These are phyloP conservation scores for Lordiphosa collinella DNA, from an alignment of 1,140 invertebrate genomes.

Conservation along the genomic window DNA sequence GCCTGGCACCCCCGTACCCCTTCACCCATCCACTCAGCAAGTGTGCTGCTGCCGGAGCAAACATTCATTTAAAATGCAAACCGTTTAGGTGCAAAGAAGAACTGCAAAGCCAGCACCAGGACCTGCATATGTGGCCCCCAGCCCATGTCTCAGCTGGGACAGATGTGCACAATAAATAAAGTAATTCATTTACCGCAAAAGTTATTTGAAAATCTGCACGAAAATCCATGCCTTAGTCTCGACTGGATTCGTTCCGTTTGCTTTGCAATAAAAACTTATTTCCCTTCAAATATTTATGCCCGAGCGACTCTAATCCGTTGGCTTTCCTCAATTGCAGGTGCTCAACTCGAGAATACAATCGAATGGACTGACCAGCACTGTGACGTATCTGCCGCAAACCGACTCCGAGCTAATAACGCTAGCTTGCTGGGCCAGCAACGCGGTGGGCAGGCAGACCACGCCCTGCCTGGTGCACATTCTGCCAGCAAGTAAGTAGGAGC, in stretches of 20 bases:
- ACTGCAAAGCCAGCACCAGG: conserved; percentile 30
- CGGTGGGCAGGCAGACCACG: conserved; percentile 87
- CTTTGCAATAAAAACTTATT: conserved; percentile 69
- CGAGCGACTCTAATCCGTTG: conserved; percentile 38
- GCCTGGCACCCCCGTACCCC: neutral
- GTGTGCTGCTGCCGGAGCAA: neutral
- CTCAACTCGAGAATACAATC: conserved; percentile 82
- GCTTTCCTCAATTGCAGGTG: conserved; percentile 73
- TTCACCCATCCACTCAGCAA: neutral
- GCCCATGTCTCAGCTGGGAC: conserved; percentile 20
- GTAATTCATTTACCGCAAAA: conserved; percentile 74
- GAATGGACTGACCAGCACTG: conserved; percentile 85
- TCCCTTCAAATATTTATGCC: conserved; percentile 70
- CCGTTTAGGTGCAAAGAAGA: conserved; percentile 36
- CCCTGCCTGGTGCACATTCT: conserved; percentile 91
- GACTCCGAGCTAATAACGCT: conserved; percentile 89
- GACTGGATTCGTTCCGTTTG: conserved; percentile 46
- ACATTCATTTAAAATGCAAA: conserved; percentile 54
- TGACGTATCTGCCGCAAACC: conserved; percentile 83
- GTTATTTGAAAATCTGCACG: conserved; percentile 71
- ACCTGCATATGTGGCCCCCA: conserved; percentile 42
- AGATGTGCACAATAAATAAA: conserved; percentile 72
- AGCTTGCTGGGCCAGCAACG: conserved; percentile 92
- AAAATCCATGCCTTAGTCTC: conserved; percentile 36
- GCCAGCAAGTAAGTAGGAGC: conserved; percentile 85